phyloP scores from a whole-genome alignment of 2,888 invertebrate genomes.

The Zelleria hepariella region DNA sequence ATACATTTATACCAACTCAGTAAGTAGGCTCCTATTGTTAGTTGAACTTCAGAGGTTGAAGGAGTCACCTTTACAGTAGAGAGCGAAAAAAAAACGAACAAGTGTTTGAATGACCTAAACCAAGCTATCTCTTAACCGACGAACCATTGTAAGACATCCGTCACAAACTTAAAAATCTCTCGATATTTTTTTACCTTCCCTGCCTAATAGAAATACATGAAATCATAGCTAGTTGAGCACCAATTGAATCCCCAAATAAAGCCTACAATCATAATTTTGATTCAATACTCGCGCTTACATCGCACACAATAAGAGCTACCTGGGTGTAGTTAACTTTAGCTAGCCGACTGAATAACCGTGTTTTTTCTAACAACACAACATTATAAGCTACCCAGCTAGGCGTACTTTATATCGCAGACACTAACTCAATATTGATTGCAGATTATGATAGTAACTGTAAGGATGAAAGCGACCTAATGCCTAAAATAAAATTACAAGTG shows the following conservation, averaged over 20 bases:
- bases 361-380: not conserved
- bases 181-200: not conserved
- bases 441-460: not conserved
- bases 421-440: slow-evolving; percentile 1
- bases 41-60: not conserved
- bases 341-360: slow-evolving; percentile 1
- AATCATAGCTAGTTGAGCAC: not conserved
- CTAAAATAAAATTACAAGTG: too few species aligned
- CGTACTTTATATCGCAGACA: not conserved
- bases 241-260: not conserved
- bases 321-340: not conserved
- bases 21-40: not conserved
- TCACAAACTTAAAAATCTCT: not conserved
- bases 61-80: not conserved
- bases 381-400: not conserved
- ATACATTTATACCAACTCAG: too few species aligned
- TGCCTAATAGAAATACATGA: not conserved
- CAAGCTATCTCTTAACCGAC: not conserved
- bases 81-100: not conserved
- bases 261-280: not conserved
- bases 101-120: not conserved
- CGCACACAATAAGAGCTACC: not conserved
- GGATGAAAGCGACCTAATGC: not conserved
- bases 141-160: not conserved
- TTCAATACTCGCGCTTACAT: not conserved